phyloP scores from a whole-genome alignment of 2,888 invertebrate genomes.

The Pandemis cinnamomeana region DNA sequence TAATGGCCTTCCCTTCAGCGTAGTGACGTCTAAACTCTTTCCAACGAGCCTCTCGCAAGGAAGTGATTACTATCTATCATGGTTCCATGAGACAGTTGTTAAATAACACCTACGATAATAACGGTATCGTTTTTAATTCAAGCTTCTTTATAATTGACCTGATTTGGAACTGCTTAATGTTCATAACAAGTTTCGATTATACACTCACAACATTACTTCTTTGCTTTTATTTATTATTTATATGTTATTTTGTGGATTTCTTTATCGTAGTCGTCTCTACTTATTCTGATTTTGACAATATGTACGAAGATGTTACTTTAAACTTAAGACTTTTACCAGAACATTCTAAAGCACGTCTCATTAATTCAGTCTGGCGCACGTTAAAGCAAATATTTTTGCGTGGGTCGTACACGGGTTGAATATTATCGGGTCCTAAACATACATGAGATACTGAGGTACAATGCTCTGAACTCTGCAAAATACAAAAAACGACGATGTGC shows the following conservation, averaged over 20 bases:
- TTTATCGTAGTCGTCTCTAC: neutral
- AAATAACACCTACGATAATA: slow-evolving; percentile 42
- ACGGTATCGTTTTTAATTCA: slow-evolving; percentile 18
- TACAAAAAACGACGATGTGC: slow-evolving; percentile 23
- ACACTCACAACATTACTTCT: neutral
- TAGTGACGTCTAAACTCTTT: slow-evolving; percentile 31
- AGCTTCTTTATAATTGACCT: slow-evolving; percentile 13
- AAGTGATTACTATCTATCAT: slow-evolving; percentile 16
- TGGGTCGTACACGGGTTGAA: slow-evolving; percentile 34
- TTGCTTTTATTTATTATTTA: neutral
- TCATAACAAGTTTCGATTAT: neutral
- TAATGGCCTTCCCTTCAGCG: slow-evolving; percentile 3
- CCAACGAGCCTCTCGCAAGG: slow-evolving; percentile 32
- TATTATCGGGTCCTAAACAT: slow-evolving; percentile 37
- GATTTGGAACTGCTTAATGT: neutral
- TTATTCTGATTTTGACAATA: neutral
- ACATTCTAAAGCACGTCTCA: slow-evolving; percentile 16
- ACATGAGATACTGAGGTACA: slow-evolving; percentile 30
- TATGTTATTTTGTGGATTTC: neutral
- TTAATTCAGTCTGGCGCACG: slow-evolving; percentile 20
- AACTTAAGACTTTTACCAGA: neutral
- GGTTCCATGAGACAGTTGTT: slow-evolving; percentile 30
- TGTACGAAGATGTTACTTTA: neutral
- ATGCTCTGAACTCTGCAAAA: slow-evolving; percentile 22
- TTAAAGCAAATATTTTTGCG: slow-evolving; percentile 41